Percentiles rank a stretch among this genome's conserved stretches.
Evolutionary conservation across 2,888 invertebrate species (phyloP).

Genomic region (Plebejus melissa): DNA sequence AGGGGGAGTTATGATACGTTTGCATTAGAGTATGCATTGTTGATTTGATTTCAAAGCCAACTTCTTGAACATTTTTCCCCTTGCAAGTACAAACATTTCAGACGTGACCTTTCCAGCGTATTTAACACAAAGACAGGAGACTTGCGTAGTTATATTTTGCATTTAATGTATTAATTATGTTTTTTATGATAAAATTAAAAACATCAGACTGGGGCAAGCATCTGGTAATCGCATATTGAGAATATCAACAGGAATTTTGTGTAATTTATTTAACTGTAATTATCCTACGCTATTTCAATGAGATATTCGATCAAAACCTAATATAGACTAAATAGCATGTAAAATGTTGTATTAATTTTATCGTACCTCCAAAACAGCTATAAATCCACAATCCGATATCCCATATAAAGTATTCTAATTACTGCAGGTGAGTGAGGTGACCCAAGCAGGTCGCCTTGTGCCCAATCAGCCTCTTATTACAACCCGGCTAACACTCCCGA

Average conservation of each 20-base stretch:
- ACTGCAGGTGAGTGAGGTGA: background rate
- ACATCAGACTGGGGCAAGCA: background rate
- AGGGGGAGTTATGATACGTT: too few species aligned
- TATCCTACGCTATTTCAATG: background rate
- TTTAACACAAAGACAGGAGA: too few species aligned
- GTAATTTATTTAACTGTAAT: background rate
- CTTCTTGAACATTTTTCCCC: too few species aligned
- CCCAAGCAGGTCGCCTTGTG: slow-evolving; percentile 15
- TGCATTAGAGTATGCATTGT: too few species aligned
- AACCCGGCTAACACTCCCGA: background rate
- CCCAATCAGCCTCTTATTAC: slow-evolving; percentile 15
- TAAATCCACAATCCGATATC: slow-evolving; percentile 4
- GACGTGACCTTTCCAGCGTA: too few species aligned
- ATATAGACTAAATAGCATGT: background rate
- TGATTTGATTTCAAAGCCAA: too few species aligned
- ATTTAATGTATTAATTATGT: too few species aligned
- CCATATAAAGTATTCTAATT: slow-evolving; percentile 18
- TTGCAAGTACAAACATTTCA: too few species aligned
- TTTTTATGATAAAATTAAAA: too few species aligned
- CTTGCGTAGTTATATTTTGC: too few species aligned
- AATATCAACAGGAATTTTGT: background rate
- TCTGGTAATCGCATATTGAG: background rate
- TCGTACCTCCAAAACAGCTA: background rate
- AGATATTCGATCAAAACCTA: background rate
- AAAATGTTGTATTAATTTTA: slow-evolving; percentile 10